Evolutionary conservation across 2,888 invertebrate genomes (phyloP), one percentile per base, ranked within the genome.

Genomic region (Catotricha subobsoleta): DNA sequence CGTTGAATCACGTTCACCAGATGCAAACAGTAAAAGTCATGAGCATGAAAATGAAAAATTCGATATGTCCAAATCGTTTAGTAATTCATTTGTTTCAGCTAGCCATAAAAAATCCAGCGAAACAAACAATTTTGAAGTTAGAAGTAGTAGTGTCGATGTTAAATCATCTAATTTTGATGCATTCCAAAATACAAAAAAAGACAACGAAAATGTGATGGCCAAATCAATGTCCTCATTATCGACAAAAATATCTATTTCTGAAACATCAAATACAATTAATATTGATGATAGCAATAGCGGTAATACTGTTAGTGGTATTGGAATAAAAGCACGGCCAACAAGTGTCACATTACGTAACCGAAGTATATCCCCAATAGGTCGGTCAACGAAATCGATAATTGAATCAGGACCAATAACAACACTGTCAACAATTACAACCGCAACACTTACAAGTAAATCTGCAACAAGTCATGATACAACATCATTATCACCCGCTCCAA

Each of bases 291-390:
- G 28, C 20, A 15, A 19, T 13, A 29, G 18, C 2, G 30, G 30
- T 23, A 15, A 19, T 13, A 29, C 21, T 3, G 30, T 30, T 23
- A 30, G 18, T 21, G 10, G 37, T 16, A 28, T 16, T 28, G 18
- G 40, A 9, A 39, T 21, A 20, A 39, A 30, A 25, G 28, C 34
- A 25, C 54, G 58, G 15, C 59, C 60, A 41, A 59, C 54, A 31
- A 61, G 54, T 48, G 48, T 59, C 2, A 54, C 57, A 41, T 50
- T 59, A 49, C 52, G 58, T 6, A 59, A 58, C 49, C 56, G 57
- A 33, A 60, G 57, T 47, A 50, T 55, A 16, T 59, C 60, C 20
- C 60, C 61, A 39, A 46, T 48, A 23, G 46, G 46, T 16, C 42
- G 50, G 18, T 45, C 46, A 21, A 39, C 48, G 29, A 19, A 35